Conservation (phyloP, 2,888 invertebrate species). For the Iphiclides podalirius region DNA sequence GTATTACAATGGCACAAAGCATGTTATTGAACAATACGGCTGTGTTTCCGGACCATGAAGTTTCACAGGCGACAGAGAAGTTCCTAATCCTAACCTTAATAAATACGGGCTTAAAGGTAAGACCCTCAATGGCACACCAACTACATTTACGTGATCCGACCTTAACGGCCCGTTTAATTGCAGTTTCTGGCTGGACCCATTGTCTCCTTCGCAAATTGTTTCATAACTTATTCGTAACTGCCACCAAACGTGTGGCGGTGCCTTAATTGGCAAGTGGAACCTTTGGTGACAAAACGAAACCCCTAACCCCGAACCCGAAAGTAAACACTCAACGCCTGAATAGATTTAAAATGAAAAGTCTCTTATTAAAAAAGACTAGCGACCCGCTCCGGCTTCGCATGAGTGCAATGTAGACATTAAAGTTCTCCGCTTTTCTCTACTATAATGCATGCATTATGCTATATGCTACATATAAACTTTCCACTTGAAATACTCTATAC, state of each 20-base stretch:
- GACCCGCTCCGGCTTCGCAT: no score
- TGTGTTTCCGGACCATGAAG: not conserved
- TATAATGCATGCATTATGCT: no score
- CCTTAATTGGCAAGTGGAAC: slow-evolving; percentile 6
- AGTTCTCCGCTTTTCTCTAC: no score
- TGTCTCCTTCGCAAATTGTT: slow-evolving; percentile 16
- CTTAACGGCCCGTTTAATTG: slow-evolving; percentile 10
- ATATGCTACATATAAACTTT: no score
- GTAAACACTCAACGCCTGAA: not conserved
- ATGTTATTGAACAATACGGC: no score
- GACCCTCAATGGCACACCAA: slow-evolving; percentile 1
- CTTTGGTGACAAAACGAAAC: no score
- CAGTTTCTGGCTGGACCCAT: slow-evolving; percentile 1
- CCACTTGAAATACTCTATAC: no score
- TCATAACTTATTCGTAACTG: slow-evolving; percentile 10
- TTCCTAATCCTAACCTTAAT: slow-evolving; percentile 16
- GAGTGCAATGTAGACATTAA: no score
- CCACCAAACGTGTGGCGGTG: not conserved
- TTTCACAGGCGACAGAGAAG: slow-evolving; percentile 1
- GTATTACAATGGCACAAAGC: not conserved
- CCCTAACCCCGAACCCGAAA: no score
- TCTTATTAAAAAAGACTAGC: no score
- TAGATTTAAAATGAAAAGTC: no score
- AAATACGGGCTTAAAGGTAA: slow-evolving; percentile 12
- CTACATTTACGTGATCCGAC: slow-evolving; percentile 3